Conservation (phyloP, 2,113 vertebrate genomes). For the Odocoileus hemionus region DNA sequence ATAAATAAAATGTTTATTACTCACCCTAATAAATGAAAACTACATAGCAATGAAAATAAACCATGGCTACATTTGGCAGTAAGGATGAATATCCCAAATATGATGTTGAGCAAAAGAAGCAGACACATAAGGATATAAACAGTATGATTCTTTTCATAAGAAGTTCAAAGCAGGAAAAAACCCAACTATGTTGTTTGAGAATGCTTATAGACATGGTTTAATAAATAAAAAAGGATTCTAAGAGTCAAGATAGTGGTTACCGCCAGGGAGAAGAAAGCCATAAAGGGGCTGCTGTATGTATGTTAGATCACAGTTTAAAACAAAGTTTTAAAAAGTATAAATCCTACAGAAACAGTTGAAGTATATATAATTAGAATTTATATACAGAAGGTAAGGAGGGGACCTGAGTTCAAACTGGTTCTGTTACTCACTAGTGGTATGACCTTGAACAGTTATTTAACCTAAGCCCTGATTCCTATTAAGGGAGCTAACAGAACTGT, state of each 20-base stretch:
- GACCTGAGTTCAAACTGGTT: neutral
- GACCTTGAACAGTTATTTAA: neutral
- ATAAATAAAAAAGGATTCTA: neutral
- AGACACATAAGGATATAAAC: neutral
- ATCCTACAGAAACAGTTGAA: neutral
- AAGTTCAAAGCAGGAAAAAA: neutral
- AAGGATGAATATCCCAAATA: neutral
- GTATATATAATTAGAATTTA: neutral
- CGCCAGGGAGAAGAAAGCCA: neutral
- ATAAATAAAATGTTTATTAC: neutral
- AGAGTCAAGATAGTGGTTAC: neutral
- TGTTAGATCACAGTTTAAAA: slow-evolving; percentile 1
- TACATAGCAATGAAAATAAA: neutral
- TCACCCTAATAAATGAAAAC: neutral
- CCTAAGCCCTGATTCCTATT: neutral
- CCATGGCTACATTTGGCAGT: neutral
- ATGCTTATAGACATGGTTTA: neutral
- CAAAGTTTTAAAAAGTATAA: neutral
- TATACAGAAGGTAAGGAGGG: neutral
- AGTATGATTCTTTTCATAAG: neutral
- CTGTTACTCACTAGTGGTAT: neutral
- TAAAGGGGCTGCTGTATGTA: neutral
- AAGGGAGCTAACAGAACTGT: neutral
- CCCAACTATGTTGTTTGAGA: neutral
- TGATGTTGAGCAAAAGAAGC: neutral